Base-by-base conservation (phyloP, 2,797 vertebrate species). In the Oreochromis grahami region DNA sequence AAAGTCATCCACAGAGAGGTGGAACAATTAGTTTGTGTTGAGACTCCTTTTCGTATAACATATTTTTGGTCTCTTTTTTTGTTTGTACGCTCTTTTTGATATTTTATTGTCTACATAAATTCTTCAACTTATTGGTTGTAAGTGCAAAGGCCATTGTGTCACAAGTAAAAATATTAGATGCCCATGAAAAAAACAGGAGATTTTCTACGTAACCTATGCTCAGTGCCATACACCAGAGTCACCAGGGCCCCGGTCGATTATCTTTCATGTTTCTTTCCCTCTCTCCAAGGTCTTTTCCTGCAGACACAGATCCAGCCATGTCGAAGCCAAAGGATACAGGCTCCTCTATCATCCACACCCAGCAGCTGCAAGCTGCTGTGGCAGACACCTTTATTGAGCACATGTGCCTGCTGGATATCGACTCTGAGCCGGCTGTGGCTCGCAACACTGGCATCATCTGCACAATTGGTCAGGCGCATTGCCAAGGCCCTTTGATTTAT, bases 381-480 rank as follows among this genome's bases (percentile, higher is more conserved):
- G 98, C 98, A 0, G 98, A 99, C 91, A 98, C 98, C 3, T 97
- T 97, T 87, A 92, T 99, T 86, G 98, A 99, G 93, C 98, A 99
- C 94, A 95, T 98, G 97, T 99, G 98, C 86, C 97, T 98, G 86
- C 93, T 99, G 95, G 98, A 99, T 96, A 99, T 99, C 0, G 98
- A 99, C 94, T 99, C 99, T 0, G 94, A 97, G 14, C 98, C 98
- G 1, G 96, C 97, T 76, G 97, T 96, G 1, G 97, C 98, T 15
- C 97, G 98, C 34, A 99, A 99, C 97, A 99, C 99, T 0, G 98
- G 98, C 96, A 99, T 99, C 93, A 96, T 99, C 94, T 99, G 99
- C 92, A 99, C 99, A 82, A 99, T 99, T 0, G 99, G 99, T 99
- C 92, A 82, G 98, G 83, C 26, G n/a, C 8, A 10, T 80, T 17